Percentiles rank a stretch among this genome's conserved stretches.
phyloP scores from a whole-genome alignment of 1,140 invertebrate genomes.

The Telenomus remus region DNA sequence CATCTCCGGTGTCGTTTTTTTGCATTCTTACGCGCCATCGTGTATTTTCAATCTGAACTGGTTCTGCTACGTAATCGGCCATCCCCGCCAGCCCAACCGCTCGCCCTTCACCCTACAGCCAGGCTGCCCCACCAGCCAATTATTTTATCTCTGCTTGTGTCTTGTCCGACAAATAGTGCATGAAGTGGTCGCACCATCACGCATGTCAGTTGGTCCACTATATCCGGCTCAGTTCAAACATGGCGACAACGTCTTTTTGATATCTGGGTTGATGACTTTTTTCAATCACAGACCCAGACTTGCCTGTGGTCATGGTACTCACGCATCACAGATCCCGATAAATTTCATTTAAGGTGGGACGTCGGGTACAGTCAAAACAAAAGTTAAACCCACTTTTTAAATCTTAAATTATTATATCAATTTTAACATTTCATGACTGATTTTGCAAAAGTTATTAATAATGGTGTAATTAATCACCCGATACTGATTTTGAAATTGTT shows the following conservation, averaged over 20 bases:
- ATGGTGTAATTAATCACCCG: too few species aligned
- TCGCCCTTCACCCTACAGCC: background rate
- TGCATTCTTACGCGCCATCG: conserved; percentile 42
- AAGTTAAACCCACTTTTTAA: too few species aligned
- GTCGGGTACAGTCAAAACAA: too few species aligned
- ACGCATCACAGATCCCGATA: background rate
- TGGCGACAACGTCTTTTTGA: conserved; percentile 12
- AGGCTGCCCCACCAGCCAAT: conserved; percentile 8
- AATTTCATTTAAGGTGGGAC: background rate
- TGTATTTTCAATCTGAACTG: conserved; percentile 45
- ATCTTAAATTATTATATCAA: too few species aligned
- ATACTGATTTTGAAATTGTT: too few species aligned
- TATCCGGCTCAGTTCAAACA: conserved; percentile 21
- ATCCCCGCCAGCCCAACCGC: conserved; percentile 5
- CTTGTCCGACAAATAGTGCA: conserved; percentile 35
- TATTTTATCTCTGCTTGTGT: conserved; percentile 14
- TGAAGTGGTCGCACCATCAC: conserved; percentile 17
- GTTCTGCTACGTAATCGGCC: conserved; percentile 28
- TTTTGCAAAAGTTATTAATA: too few species aligned
- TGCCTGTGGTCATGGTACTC: background rate
- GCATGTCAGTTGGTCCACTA: conserved; percentile 25
- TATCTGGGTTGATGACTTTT: conserved; percentile 21
- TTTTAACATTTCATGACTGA: too few species aligned
- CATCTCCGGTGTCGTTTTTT: conserved; percentile 29
- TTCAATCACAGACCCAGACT: background rate